These are phyloP conservation scores for Nesoenas mayeri DNA, from an alignment of 2,113 vertebrate species.

Conservation along the genomic window DNA sequence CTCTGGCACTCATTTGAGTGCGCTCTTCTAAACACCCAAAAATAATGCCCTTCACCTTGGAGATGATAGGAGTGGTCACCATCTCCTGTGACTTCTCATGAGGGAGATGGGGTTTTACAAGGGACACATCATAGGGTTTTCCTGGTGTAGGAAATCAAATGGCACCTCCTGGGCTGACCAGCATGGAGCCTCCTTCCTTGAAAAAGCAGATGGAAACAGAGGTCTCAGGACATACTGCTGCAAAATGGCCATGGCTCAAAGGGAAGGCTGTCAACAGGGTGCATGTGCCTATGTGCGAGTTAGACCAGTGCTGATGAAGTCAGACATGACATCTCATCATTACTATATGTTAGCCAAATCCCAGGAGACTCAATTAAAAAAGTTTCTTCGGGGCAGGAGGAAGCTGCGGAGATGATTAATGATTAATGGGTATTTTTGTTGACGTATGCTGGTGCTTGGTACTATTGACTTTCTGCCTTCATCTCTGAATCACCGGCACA, in stretches of 20 bases:
- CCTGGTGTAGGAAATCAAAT: neutral
- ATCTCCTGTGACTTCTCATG: neutral
- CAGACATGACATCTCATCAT: neutral
- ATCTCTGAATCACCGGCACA: neutral
- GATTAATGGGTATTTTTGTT: slow-evolving; percentile 14
- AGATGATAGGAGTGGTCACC: neutral
- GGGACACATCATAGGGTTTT: neutral
- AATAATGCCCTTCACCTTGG: neutral
- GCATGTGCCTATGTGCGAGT: neutral
- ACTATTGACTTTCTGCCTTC: neutral
- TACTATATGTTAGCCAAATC: neutral
- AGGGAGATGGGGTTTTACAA: neutral
- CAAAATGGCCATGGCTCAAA: neutral
- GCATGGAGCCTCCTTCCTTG: neutral
- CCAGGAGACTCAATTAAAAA: neutral
- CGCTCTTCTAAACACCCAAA: neutral
- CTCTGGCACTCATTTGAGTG: neutral
- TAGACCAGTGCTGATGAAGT: neutral
- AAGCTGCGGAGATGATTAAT: neutral
- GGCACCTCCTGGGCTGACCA: neutral
- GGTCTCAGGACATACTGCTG: rapidly evolving
- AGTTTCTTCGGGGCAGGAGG: neutral
- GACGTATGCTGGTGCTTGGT: neutral
- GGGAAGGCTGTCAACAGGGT: neutral
- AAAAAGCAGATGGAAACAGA: neutral